Percentiles rank a stretch among this genome's conserved stretches.
phyloP scores from a whole-genome alignment of 2,797 vertebrate genomes.

The Agapornis canus region DNA sequence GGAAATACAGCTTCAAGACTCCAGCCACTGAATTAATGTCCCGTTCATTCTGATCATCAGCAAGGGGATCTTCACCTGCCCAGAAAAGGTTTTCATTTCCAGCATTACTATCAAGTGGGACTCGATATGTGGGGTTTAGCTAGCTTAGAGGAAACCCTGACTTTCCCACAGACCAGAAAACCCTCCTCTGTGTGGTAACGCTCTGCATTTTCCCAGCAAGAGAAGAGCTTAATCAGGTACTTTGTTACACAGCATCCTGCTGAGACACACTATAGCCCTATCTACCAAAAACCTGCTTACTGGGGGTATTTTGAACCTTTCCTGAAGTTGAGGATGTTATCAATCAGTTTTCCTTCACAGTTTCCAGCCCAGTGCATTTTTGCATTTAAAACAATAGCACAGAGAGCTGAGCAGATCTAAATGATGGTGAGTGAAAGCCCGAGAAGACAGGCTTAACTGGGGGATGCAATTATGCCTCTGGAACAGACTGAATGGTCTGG shows the following conservation, averaged over 20 bases:
- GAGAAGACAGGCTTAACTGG: neutral
- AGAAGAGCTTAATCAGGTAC: neutral
- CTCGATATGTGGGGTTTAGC: neutral
- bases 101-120: neutral
- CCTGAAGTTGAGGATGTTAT: neutral
- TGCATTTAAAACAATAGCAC: neutral
- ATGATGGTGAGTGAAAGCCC: rapidly evolving
- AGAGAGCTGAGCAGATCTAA: neutral
- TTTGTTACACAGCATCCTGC: neutral
- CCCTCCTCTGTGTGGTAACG: neutral
- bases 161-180: neutral
- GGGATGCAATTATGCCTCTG: neutral
- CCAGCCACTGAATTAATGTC: conserved; percentile 98
- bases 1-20: conserved; percentile 97
- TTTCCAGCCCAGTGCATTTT: neutral
- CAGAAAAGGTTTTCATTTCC: neutral
- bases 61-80: conserved; percentile 93
- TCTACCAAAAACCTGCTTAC: neutral
- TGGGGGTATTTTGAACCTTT: neutral
- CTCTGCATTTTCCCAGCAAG: neutral
- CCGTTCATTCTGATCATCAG: conserved; percentile 93
- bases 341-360: neutral
- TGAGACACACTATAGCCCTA: neutral
- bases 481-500: rapidly evolving
- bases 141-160: neutral